Conservation (phyloP, 64 coral and sea anemone species). For the Montipora cactus region DNA sequence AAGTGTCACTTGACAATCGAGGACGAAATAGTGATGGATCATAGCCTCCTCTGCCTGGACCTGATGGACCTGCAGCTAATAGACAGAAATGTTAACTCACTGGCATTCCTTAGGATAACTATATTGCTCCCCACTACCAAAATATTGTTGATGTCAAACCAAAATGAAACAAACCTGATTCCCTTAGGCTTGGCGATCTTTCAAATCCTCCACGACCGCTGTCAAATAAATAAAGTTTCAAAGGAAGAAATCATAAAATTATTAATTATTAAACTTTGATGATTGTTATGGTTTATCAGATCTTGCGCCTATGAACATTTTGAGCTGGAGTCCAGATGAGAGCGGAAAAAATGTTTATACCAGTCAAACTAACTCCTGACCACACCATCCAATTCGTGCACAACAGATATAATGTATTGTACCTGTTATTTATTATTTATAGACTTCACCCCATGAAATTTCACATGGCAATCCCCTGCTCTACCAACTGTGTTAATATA, state of each 20-base stretch:
- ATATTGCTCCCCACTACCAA: too few species aligned
- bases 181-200: conserved; percentile 46
- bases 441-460: background rate
- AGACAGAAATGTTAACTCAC: background rate
- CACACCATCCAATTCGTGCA: too few species aligned
- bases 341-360: too few species aligned
- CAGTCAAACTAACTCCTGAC: too few species aligned
- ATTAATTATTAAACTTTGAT: background rate
- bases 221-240: background rate
- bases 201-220: conserved; percentile 44
- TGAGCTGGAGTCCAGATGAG: too few species aligned
- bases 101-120: background rate
- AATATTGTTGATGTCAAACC: background rate
- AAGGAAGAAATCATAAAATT: background rate
- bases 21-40: conserved; percentile 82
- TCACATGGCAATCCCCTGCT: too few species aligned
- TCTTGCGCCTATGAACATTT: too few species aligned
- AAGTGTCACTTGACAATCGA: conserved; percentile 85
- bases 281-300: too few species aligned
- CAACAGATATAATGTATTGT: too few species aligned
- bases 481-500: too few species aligned
- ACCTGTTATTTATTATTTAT: too few species aligned
- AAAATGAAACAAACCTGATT: conserved; percentile 34
- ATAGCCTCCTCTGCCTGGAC: conserved; percentile 78
- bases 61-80: conserved; percentile 37